Base-by-base conservation (phyloP, 2,797 vertebrate species). In the Acipenser transmontanus region DNA sequence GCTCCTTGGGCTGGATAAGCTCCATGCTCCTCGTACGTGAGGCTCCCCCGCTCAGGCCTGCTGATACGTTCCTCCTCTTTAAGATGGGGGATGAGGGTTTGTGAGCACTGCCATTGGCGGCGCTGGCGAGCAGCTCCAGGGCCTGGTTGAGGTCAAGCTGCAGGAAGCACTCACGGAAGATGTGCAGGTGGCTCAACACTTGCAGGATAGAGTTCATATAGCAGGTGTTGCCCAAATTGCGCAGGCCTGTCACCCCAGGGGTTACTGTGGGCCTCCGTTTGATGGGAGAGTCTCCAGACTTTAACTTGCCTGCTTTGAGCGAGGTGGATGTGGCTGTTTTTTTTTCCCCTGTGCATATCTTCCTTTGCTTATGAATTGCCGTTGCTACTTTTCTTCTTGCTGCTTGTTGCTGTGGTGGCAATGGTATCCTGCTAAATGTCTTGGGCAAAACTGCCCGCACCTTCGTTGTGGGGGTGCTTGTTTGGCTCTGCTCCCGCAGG, bases 121-220 rank as follows among this genome's bases (percentile, higher is more conserved):
- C 92, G 61, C 91, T 88, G 11, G 93, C 90, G 71, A 98, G 85
- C 64, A 96, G 89, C 77, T 95, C 94, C 76, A 95, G 90, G 6
- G 93, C 93, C 84, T 89, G 93, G 74, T 92, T 94, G 69, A 98
- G 85, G 80, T 99, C 95, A 77, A 99, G 92, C 75, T 92, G 93
- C 81, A 99, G 85, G 76, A 99, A 99, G 82, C 96, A 98, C 70
- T 98, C 94, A 80, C 96, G 91, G 87, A 99, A 99, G 78, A 93
- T 88, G 63, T 95, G 93, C 69, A 99, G 88, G 82, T 99, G 97
- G 83, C 97, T 99, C 72, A 99, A 84, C 66, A 99, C 97, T 80
- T 99, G 97, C 73, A 99, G 89, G 80, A 99, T 88, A 73, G 97
- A 99, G 87, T 99, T 99, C 97, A 99, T 99, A 69, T 99, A 99